These are phyloP conservation scores for Lasioglossum vierecki DNA, from an alignment of 2,888 invertebrate genomes.

Conservation along the genomic window DNA sequence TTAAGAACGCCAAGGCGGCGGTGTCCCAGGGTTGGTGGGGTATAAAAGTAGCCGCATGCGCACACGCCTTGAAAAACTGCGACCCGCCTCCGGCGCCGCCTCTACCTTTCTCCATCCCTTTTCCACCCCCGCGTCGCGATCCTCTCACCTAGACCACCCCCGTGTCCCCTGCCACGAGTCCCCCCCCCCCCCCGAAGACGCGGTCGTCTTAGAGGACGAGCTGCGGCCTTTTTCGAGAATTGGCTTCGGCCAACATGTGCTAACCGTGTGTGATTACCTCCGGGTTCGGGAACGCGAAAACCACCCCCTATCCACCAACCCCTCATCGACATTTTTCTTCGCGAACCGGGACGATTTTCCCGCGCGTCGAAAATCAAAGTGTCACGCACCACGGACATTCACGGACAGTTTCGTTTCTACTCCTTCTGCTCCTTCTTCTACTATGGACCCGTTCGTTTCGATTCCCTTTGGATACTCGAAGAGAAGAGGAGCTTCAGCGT, in stretches of 20 bases:
- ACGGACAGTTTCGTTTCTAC: background rate
- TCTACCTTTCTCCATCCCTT: constrained; percentile 69
- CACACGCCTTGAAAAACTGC: constrained; percentile 80
- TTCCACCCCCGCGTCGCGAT: constrained; percentile 53
- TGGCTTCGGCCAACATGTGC: constrained; percentile 73
- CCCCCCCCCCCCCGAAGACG: constrained; percentile 76
- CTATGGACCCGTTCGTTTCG: background rate
- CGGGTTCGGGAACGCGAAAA: constrained; percentile 42
- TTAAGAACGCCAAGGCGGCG: constrained; percentile 81
- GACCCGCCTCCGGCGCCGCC: constrained; percentile 82
- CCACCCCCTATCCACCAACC: background rate
- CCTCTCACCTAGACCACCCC: constrained; percentile 63
- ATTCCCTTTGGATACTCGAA: background rate
- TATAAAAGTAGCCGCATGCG: constrained; percentile 83
- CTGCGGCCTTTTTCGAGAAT: constrained; percentile 76
- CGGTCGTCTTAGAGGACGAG: constrained; percentile 66
- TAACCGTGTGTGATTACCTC: constrained; percentile 71
- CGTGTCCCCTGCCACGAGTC: constrained; percentile 9
- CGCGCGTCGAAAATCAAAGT: constrained; percentile 64
- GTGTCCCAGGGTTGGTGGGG: constrained; percentile 73
- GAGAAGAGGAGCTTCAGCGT: constrained; percentile 1
- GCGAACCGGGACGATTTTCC: background rate
- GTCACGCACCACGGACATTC: constrained; percentile 19
- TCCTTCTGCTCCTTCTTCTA: background rate
- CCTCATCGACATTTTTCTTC: background rate